A percentile compares a stretch with the other conserved stretches of the same genome.
phyloP scores from a whole-genome alignment of 1,140 invertebrate species.

The Diachasma alloeum region DNA sequence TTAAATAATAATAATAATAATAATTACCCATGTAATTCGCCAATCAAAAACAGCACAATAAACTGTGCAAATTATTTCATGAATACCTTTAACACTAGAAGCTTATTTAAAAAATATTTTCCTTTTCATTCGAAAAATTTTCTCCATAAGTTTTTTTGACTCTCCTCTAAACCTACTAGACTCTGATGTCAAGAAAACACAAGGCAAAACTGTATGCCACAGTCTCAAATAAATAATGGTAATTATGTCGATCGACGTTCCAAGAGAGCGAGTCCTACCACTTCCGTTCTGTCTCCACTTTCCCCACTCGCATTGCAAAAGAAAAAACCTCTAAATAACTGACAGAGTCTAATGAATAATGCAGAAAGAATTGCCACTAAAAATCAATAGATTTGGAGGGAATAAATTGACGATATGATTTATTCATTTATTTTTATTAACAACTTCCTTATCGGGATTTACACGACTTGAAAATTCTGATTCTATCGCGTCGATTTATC shows the following conservation, averaged over 20 bases:
- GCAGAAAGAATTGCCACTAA: not conserved
- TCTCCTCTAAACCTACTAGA: too few relatives aligned
- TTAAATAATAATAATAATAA: too few relatives aligned
- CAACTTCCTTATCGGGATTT: not conserved
- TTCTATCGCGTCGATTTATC: slow-evolving; percentile 1
- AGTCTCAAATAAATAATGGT: not conserved
- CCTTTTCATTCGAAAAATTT: too few relatives aligned
- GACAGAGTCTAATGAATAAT: not conserved
- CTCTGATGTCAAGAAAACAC: too few relatives aligned
- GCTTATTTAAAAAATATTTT: too few relatives aligned
- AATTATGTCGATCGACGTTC: not conserved
- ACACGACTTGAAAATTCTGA: not conserved
- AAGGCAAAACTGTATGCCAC: not conserved
- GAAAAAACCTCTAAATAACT: not conserved
- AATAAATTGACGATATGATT: not conserved
- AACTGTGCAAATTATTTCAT: too few relatives aligned
- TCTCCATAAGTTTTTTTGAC: too few relatives aligned
- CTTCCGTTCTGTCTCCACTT: not conserved
- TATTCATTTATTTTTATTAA: slow-evolving; percentile 5
- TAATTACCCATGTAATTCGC: too few relatives aligned
- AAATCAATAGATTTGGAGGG: not conserved
- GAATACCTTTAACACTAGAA: too few relatives aligned
- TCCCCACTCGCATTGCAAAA: not conserved
- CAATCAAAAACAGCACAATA: too few relatives aligned
- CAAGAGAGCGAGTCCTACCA: not conserved